Evolutionary conservation across 23 tunicate species (phyloP).

Genomic region (Oikopleura albicans): DNA sequence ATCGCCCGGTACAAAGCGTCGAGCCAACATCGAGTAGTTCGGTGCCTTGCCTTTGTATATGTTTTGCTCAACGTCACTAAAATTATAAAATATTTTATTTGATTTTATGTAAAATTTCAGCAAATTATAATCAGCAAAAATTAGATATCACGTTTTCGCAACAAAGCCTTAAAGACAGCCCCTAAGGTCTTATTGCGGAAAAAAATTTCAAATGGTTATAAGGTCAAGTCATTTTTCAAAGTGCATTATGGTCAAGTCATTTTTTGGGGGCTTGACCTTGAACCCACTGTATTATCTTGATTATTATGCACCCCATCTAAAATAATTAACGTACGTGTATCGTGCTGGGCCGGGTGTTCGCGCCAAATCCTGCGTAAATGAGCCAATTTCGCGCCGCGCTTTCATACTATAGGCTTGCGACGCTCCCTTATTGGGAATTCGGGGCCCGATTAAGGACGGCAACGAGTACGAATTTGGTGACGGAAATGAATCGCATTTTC

Average conservation of each 20-base stretch:
- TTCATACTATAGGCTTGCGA: slow-evolving; percentile 56
- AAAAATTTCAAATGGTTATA: too few species aligned
- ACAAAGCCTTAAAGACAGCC: too few species aligned
- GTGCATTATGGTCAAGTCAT: too few species aligned
- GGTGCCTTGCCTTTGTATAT: slow-evolving; percentile 40
- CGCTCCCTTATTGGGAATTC: slow-evolving; percentile 50
- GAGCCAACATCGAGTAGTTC: slow-evolving; percentile 55
- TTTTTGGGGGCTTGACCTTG: too few species aligned
- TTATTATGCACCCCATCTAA: too few species aligned
- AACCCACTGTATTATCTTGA: too few species aligned
- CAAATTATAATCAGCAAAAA: too few species aligned
- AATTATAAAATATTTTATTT: too few species aligned
- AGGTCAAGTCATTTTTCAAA: too few species aligned
- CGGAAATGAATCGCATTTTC: slow-evolving; percentile 50
- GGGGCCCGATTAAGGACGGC: slow-evolving; percentile 49
- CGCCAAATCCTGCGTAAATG: slow-evolving; percentile 65
- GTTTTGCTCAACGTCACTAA: slow-evolving; percentile 42
- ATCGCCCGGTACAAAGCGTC: slow-evolving; percentile 82
- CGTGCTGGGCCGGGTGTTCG: slow-evolving; percentile 74
- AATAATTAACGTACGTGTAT: slow-evolving; percentile 21
- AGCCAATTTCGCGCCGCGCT: slow-evolving; percentile 41
- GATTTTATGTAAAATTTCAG: too few species aligned
- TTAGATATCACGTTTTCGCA: too few species aligned
- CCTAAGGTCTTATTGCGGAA: too few species aligned
- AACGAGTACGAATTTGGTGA: slow-evolving; percentile 59